A percentile compares a stretch with the other conserved stretches of the same genome.
These are phyloP conservation scores for Miichthys miiuy DNA, from an alignment of 2,797 vertebrate genomes.

Conservation along the genomic window DNA sequence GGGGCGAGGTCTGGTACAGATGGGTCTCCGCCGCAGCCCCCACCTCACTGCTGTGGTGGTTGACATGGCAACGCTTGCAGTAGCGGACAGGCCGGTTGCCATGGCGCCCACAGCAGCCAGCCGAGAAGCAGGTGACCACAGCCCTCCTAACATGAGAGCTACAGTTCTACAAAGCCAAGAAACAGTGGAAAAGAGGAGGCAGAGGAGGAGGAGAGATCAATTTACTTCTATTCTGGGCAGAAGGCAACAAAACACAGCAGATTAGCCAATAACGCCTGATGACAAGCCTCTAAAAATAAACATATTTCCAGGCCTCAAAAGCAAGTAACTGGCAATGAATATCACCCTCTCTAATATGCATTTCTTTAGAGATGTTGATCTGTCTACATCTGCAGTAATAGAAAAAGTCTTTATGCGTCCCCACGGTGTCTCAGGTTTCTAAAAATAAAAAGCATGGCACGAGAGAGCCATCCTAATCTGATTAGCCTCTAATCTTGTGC, in stretches of 20 bases:
- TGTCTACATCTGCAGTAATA: constrained; percentile 47
- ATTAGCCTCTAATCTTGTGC: constrained; percentile 81
- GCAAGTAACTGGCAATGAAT: constrained; percentile 15
- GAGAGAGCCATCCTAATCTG: constrained; percentile 77
- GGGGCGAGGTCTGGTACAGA: constrained; percentile 98
- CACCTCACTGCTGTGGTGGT: constrained; percentile 97
- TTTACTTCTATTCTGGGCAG: constrained; percentile 47
- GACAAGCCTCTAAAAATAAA: constrained; percentile 60
- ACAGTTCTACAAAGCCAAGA: constrained; percentile 90
- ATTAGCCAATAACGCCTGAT: constrained; percentile 31
- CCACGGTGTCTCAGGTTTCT: constrained; percentile 73
- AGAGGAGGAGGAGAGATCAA: constrained; percentile 22
- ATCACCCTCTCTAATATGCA: not conserved
- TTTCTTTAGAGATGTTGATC: constrained; percentile 39
- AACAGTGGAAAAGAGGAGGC: constrained; percentile 11
- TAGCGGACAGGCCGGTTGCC: constrained; percentile 98
- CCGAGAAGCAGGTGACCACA: constrained; percentile 99
- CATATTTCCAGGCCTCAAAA: constrained; percentile 26
- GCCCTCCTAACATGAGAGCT: constrained; percentile 98
- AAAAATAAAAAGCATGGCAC: constrained; percentile 83
- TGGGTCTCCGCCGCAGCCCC: constrained; percentile 94
- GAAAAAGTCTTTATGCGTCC: constrained; percentile 53
- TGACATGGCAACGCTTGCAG: constrained; percentile 98
- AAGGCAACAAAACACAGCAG: constrained; percentile 34
- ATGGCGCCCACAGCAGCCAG: constrained; percentile 97